Evolutionary conservation across 2,888 invertebrate genomes (phyloP).

Genomic region (Tenodera sinensis): DNA sequence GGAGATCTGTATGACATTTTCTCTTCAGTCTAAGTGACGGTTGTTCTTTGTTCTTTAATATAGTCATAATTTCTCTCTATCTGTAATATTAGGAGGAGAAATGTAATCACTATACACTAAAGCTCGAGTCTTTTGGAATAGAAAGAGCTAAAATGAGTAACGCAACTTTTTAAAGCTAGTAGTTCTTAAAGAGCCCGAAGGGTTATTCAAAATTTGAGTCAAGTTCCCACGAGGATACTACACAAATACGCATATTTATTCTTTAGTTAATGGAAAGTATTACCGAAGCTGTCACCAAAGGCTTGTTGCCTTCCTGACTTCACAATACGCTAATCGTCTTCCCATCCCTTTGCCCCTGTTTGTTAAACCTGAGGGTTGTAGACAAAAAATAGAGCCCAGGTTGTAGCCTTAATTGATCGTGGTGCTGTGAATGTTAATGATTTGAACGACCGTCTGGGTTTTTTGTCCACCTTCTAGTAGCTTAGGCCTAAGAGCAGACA

Average conservation of each 20-base stretch:
- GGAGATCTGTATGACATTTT: too few relatives aligned
- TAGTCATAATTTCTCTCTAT: too few relatives aligned
- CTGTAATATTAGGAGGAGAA: too few relatives aligned
- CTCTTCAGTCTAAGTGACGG: too few relatives aligned
- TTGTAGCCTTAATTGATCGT: not conserved
- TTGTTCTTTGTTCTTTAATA: too few relatives aligned
- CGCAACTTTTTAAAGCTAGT: too few relatives aligned
- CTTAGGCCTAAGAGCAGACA: not conserved
- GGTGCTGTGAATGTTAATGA: not conserved
- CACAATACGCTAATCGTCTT: not conserved
- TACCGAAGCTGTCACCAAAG: not conserved
- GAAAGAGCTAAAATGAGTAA: too few relatives aligned
- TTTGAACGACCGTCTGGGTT: not conserved
- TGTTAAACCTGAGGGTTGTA: not conserved
- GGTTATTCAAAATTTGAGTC: not conserved
- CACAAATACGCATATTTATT: not conserved
- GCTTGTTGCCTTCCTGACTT: not conserved
- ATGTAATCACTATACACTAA: too few relatives aligned
- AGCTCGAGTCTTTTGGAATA: too few relatives aligned
- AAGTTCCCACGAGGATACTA: not conserved
- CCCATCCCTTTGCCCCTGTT: not conserved
- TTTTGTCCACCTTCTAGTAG: not conserved
- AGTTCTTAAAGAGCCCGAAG: too few relatives aligned
- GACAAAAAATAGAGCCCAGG: not conserved
- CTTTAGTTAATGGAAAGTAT: not conserved